These are phyloP conservation scores for Paraplagusia blochii DNA, from an alignment of 2,113 vertebrate genomes.

Conservation along the genomic window DNA sequence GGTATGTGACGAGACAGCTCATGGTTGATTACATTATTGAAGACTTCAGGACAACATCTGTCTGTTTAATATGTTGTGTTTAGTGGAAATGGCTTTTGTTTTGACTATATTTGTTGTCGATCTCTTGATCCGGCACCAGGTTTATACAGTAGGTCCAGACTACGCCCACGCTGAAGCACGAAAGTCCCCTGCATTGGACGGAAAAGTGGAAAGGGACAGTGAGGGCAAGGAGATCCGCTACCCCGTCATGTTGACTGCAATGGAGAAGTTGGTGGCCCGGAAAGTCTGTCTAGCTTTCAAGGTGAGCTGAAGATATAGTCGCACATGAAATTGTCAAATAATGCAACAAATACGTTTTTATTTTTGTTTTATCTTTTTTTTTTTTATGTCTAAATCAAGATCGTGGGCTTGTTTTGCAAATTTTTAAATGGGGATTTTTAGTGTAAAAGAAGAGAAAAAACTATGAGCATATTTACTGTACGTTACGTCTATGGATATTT, in stretches of 20 bases:
- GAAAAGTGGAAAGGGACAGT: conserved; percentile 94
- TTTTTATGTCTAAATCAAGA: background rate
- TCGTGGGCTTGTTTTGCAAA: no score
- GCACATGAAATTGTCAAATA: background rate
- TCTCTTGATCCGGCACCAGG: conserved; percentile 72
- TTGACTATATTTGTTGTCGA: background rate
- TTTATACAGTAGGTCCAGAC: conserved; percentile 95
- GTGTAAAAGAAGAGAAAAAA: no score
- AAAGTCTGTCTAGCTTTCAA: conserved; percentile 98
- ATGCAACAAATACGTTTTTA: background rate
- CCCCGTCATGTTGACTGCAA: conserved; percentile 95
- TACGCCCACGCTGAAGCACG: conserved; percentile 96
- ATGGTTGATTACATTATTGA: background rate
- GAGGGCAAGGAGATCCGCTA: conserved; percentile 98
- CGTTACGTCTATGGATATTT: no score
- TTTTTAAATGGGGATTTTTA: no score
- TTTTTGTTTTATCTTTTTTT: background rate
- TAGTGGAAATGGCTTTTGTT: background rate
- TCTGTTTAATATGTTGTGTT: background rate
- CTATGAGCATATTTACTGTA: no score
- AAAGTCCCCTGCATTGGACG: conserved; percentile 94
- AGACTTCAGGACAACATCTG: background rate
- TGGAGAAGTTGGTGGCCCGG: conserved; percentile 96
- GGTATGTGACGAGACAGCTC: conserved; percentile 63
- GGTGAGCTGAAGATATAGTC: conserved; percentile 62